Conservation (phyloP, 1,140 invertebrate genomes). For the Zophobas atratus region DNA sequence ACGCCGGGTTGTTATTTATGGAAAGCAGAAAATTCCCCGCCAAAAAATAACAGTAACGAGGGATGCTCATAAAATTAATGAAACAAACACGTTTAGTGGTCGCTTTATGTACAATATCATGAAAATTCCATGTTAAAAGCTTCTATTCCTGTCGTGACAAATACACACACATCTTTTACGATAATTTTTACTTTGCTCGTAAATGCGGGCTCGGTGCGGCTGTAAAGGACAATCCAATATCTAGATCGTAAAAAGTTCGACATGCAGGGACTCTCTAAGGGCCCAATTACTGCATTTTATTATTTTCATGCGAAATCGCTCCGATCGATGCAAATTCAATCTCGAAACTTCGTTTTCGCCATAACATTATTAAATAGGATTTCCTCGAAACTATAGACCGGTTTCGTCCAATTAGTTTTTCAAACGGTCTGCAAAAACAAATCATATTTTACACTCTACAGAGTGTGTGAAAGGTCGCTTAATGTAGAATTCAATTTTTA, state of each 20-base stretch:
- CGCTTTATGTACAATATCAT: slow-evolving; percentile 8
- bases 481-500: too few relatives aligned
- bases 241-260: slow-evolving; percentile 7
- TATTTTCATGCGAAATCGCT: neutral
- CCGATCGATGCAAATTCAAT: slow-evolving; percentile 10
- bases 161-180: slow-evolving; percentile 23
- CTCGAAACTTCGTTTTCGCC: neutral
- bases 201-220: slow-evolving; percentile 9
- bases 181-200: slow-evolving; percentile 36
- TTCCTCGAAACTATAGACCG: neutral
- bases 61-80: neutral
- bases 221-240: slow-evolving; percentile 17
- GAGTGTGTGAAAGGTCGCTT: too few relatives aligned
- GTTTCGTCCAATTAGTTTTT: too few relatives aligned
- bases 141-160: slow-evolving; percentile 30
- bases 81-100: slow-evolving; percentile 13
- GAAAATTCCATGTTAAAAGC: slow-evolving; percentile 11
- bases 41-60: slow-evolving; percentile 16
- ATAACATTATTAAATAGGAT: neutral
- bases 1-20: slow-evolving; percentile 11
- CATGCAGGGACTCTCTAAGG: neutral
- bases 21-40: neutral
- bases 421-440: too few relatives aligned
- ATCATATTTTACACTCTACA: too few relatives aligned
- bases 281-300: slow-evolving; percentile 8